Conservation (phyloP, 35 echinoderm and acorn worm genomes). For the Amphiura filiformis region DNA sequence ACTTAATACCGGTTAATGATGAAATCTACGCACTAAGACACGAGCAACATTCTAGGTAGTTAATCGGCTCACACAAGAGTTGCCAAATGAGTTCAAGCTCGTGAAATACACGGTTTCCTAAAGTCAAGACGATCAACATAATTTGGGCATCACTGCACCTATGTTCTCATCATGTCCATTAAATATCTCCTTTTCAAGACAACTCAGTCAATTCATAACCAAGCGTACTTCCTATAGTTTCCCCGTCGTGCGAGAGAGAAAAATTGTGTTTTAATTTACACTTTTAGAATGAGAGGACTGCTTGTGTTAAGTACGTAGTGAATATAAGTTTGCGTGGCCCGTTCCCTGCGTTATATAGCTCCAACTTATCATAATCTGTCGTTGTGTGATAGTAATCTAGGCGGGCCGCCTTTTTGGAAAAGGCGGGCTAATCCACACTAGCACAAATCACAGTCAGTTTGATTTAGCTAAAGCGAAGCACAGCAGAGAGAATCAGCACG, state of each 20-base stretch:
- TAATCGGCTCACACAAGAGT: too few relatives aligned
- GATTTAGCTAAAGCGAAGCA: not conserved
- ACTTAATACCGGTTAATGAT: not conserved
- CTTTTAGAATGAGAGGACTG: not conserved
- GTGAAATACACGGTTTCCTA: not conserved
- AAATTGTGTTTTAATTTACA: conserved; percentile 6
- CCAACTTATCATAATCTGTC: not conserved
- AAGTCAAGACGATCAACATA: not conserved
- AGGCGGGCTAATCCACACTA: not conserved
- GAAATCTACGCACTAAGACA: not conserved
- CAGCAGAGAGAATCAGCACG: too few relatives aligned
- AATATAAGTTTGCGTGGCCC: not conserved
- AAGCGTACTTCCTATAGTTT: not conserved
- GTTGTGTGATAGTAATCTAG: not conserved
- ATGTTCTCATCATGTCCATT: not conserved
- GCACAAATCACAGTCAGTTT: not conserved
- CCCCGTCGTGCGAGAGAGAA: not conserved
- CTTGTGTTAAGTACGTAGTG: not conserved
- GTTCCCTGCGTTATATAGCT: not conserved
- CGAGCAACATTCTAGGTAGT: not conserved
- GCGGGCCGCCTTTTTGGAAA: not conserved
- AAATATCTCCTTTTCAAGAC: not conserved
- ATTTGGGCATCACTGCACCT: not conserved
- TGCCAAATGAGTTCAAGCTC: not conserved
- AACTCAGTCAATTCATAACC: not conserved